These are phyloP conservation scores for Caenorhabditis sulstoni DNA, from an alignment of 2,888 invertebrate genomes.

Conservation along the genomic window DNA sequence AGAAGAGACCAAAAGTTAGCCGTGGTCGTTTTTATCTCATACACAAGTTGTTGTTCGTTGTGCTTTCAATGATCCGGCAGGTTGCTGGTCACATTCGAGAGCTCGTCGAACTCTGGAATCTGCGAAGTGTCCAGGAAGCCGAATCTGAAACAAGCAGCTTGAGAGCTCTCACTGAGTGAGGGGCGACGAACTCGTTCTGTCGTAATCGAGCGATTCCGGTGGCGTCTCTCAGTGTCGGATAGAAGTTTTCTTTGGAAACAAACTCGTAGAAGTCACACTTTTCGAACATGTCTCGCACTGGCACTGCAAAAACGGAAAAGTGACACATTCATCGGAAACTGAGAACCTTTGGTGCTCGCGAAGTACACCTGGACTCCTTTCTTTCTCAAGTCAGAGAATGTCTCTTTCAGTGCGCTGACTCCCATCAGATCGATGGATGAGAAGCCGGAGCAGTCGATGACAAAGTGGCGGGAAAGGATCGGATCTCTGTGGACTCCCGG, in stretches of 20 bases:
- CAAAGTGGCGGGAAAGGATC: constrained; percentile 71
- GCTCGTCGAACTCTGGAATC: constrained; percentile 36
- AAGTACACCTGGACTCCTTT: constrained; percentile 77
- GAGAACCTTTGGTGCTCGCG: constrained; percentile 73
- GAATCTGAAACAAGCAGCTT: constrained; percentile 20
- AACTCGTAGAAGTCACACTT: constrained; percentile 74
- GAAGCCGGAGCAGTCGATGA: constrained; percentile 79
- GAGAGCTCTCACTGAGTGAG: too few species aligned
- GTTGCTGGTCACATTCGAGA: constrained; percentile 30
- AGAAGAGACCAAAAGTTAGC: constrained; percentile 36
- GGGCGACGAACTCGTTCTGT: constrained; percentile 54
- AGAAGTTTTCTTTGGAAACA: constrained; percentile 78
- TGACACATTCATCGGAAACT: neutral
- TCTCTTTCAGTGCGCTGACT: constrained; percentile 78
- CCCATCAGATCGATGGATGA: constrained; percentile 80
- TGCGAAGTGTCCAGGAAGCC: constrained; percentile 44
- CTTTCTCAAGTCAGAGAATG: constrained; percentile 68
- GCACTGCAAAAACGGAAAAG: neutral
- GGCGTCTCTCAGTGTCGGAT: constrained; percentile 78
- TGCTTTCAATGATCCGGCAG: constrained; percentile 25
- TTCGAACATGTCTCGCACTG: constrained; percentile 62
- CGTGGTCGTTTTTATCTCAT: constrained; percentile 8
- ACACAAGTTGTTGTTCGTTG: neutral
- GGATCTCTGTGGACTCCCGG: constrained; percentile 26
- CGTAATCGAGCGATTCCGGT: constrained; percentile 75